A percentile compares a stretch with the other conserved stretches of the same genome.
Evolutionary conservation across 1,140 invertebrate genomes (phyloP).

Genomic region (Aphis gossypii): DNA sequence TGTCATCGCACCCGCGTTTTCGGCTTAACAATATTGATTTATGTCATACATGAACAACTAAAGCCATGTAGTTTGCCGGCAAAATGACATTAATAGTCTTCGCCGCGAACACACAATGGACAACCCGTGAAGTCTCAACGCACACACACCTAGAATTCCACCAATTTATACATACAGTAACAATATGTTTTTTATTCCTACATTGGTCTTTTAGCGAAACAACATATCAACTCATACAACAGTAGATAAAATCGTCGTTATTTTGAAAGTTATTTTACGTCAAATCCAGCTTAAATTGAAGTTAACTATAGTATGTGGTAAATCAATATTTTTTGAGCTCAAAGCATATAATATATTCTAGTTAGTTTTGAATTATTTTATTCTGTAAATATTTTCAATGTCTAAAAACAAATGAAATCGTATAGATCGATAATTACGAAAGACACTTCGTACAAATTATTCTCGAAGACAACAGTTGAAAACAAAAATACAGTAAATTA

Average conservation of each 20-base stretch:
- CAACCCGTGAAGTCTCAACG: background rate
- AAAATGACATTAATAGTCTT: constrained; percentile 18
- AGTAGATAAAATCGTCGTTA: background rate
- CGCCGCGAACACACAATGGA: background rate
- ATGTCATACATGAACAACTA: constrained; percentile 18
- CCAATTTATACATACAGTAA: background rate
- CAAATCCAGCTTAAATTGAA: background rate
- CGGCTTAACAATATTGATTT: constrained; percentile 39
- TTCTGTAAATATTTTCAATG: background rate
- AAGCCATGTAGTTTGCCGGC: background rate
- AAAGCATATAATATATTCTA: too few relatives aligned
- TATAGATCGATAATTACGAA: background rate
- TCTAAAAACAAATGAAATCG: background rate
- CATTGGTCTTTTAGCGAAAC: background rate
- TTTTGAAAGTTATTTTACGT: background rate
- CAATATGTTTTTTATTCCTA: constrained; percentile 9
- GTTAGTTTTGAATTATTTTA: background rate
- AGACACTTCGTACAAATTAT: background rate
- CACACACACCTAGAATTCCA: background rate
- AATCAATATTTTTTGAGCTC: background rate
- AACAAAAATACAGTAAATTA: background rate
- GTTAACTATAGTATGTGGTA: background rate
- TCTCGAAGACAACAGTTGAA: too few relatives aligned
- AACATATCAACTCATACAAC: background rate
- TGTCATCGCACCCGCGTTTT: background rate